phyloP scores from a whole-genome alignment of 2,888 invertebrate genomes.

The Lasius fuliginosus region DNA sequence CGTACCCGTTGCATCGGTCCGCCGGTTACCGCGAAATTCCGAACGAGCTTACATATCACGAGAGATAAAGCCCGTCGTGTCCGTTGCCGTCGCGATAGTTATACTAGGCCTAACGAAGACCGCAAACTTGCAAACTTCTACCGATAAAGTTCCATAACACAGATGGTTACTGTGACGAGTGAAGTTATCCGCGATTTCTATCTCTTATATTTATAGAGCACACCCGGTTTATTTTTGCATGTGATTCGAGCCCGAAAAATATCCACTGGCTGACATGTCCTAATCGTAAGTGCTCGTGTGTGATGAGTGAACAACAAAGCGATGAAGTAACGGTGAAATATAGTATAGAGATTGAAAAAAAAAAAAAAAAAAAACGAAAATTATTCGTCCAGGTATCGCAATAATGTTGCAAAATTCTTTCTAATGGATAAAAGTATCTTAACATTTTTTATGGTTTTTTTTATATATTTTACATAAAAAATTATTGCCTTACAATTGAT shows the following conservation, averaged over 20 bases:
- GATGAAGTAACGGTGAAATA: constrained; percentile 26
- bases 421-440: not conserved
- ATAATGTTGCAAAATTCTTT: not conserved
- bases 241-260: constrained; percentile 63
- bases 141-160: constrained; percentile 72
- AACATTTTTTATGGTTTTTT: not conserved
- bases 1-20: constrained; percentile 25
- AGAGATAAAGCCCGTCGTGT: not conserved
- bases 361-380: not conserved
- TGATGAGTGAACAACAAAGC: constrained; percentile 9
- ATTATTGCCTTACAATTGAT: not conserved
- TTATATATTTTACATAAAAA: not conserved
- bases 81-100: constrained; percentile 17
- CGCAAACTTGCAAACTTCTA: constrained; percentile 46
- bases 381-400: no score
- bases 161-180: constrained; percentile 79
- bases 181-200: constrained; percentile 80
- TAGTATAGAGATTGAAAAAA: not conserved
- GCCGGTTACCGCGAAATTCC: constrained; percentile 22
- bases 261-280: constrained; percentile 69
- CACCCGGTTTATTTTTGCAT: constrained; percentile 74
- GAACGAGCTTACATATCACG: constrained; percentile 4
- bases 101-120: constrained; percentile 29
- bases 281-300: constrained; percentile 64
- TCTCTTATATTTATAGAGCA: constrained; percentile 84